Evolutionary conservation across 1,140 invertebrate species (phyloP), one percentile per base, ranked within the genome.

Genomic region (Monochamus saltuarius): DNA sequence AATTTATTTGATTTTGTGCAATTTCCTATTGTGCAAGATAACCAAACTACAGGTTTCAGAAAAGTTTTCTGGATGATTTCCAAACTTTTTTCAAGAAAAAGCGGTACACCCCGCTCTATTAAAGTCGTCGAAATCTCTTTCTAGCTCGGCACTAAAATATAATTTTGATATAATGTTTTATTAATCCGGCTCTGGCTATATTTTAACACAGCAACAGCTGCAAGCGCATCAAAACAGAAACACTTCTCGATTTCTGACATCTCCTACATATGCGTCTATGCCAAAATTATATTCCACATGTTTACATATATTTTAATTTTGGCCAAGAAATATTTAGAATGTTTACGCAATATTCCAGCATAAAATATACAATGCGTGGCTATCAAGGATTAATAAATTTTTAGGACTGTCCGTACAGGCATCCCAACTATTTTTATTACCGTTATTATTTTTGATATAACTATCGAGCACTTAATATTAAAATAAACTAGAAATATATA

Each of bases 161-260:
- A 16, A 13, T 35, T 52, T 14, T 52, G 17, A 37, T 14, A 36
- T 14, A 52, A 37, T 47, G 19, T 10, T 13, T 49, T 43, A 19
- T n/a, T 56, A 43, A 56, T 17, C 7, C 50, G 16, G 14, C 50
- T 52, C 50, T 52, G 29, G 29, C 11, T 35, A 10, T 36, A 34
- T n/a, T 16, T 36, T 11, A 52, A 35, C 14, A 11, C 16, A 34
- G 16, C 11, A 14, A 36, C 50, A 16, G 50, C 29, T 37, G 50
- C 36, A 52, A 11, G 36, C 14, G 37, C 29, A 16, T 36, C 50
- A 37, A 36, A 35, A 16, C 29, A 22, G 22, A 29, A 29, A 52
- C 19, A 37, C 29, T 6, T 14, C 34, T n/a, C 34, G 22, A 35
- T 52, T 19, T 36, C 14, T 42, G 39, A 42, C 39, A 42, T 42